Conservation (phyloP, 2,888 invertebrate genomes). For the Drosophila macrospina region DNA sequence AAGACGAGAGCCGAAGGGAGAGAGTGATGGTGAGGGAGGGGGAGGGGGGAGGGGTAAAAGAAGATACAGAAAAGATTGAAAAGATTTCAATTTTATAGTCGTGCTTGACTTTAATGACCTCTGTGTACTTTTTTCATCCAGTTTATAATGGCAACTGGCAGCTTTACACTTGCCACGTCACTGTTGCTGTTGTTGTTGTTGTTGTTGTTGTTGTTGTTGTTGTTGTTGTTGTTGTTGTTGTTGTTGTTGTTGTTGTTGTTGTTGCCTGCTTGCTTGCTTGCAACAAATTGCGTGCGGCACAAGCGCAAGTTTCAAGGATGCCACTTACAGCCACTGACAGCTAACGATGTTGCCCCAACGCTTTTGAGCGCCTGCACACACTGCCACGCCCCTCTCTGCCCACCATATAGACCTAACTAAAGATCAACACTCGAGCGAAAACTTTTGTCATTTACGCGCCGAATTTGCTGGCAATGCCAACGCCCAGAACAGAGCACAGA, state of each 20-base stretch:
- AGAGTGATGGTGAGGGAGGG: neutral
- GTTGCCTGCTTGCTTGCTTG: slow-evolving; percentile 56
- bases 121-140: slow-evolving; percentile 14
- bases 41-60: neutral
- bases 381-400: neutral
- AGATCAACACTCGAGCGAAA: slow-evolving; percentile 76
- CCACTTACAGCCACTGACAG: slow-evolving; percentile 76
- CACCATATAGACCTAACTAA: slow-evolving; percentile 56
- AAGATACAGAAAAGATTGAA: neutral
- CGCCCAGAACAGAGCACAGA: neutral
- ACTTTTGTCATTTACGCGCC: slow-evolving; percentile 78
- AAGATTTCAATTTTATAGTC: slow-evolving; percentile 26
- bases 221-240: slow-evolving; percentile 21
- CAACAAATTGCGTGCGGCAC: slow-evolving; percentile 75
- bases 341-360: slow-evolving; percentile 77
- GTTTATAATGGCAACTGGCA: slow-evolving; percentile 24
- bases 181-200: neutral
- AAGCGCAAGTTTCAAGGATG: slow-evolving; percentile 75
- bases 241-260: slow-evolving; percentile 17
- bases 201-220: slow-evolving; percentile 10
- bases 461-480: slow-evolving; percentile 57
- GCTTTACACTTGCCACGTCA: slow-evolving; percentile 4
- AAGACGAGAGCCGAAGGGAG: neutral
- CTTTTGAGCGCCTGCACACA: slow-evolving; percentile 35
- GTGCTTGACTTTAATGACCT: slow-evolving; percentile 29